Evolutionary conservation across 2,113 vertebrate species (phyloP).

Genomic region (Ophthalmolycus amberensis): DNA sequence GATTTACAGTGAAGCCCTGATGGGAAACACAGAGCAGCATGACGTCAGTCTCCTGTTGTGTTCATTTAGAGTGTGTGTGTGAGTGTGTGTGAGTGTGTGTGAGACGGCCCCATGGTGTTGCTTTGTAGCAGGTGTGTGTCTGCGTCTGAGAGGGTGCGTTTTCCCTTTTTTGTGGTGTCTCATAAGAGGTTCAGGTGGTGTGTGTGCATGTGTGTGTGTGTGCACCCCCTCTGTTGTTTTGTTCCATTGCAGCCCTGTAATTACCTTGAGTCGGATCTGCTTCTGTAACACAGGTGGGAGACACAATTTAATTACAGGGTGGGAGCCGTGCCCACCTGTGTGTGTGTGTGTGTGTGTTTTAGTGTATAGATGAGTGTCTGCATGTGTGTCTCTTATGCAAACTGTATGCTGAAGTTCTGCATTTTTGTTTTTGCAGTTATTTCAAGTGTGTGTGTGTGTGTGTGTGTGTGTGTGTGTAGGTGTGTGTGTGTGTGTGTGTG

Average conservation of each 20-base stretch:
- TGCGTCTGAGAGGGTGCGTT: constrained; percentile 2
- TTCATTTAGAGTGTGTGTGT: too few species aligned
- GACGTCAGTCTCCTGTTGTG: constrained; percentile 25
- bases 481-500: constrained; percentile 36
- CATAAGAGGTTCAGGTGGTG: constrained; percentile 15
- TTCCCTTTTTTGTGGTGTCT: constrained; percentile 20
- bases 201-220: constrained; percentile 4
- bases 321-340: constrained; percentile 55
- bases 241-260: constrained; percentile 68
- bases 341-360: background rate
- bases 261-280: constrained; percentile 66
- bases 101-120: background rate
- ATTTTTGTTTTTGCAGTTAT: background rate
- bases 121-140: constrained; percentile 31
- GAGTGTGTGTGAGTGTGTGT: constrained; percentile 17
- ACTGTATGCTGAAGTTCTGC: background rate
- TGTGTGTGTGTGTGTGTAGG: background rate
- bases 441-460: background rate
- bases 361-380: background rate
- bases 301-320: constrained; percentile 73
- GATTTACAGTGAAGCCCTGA: constrained; percentile 41
- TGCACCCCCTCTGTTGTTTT: constrained; percentile 50
- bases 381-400: background rate
- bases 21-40: constrained; percentile 24
- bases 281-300: constrained; percentile 73